Base-by-base conservation (phyloP, 2,113 vertebrate genomes). In the Apaloderma vittatum region DNA sequence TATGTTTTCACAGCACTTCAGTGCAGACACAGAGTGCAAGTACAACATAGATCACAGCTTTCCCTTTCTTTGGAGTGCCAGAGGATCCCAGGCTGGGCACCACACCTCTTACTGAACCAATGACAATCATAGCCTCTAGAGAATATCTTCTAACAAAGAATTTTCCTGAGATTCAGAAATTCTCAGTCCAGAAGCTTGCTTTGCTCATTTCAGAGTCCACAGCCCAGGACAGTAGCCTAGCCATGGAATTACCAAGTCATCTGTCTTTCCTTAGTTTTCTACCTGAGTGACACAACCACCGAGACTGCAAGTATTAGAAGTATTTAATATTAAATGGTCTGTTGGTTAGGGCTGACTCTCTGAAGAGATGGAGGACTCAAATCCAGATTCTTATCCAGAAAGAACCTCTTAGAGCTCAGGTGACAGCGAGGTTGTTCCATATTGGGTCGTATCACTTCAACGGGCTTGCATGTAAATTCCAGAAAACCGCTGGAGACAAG, bases 161-260 rank as follows among this genome's bases (percentile, higher is more conserved):
- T 85, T 55, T 46, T 55, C 27, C 34, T 23, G 54, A 51, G 9
- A 40, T 32, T 45, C 13, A 63, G 58, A 55, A 76, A n/a, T 15
- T 34, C 66, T 34, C 32, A 7, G 7, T 36, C 78, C 11, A 61
- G 27, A 40, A 68, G 14, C 18, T 49, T 48, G 15, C n/a, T 84
- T 49, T 51, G 32, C 36, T 34, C 19, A 22, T 43, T 70, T 68
- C 54, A 30, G 61, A 66, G 63, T 7, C n/a, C 29, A 12, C 34
- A 76, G 70, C 26, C 26, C 62, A 43, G 55, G 58, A 10, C 43
- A 22, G 51, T 19, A 59, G 37, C 37, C 15, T 15, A 23, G 29
- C 12, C 6, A 5, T 0, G 0, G 22, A 27, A 22, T 3, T 7
- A 5, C 16, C 3, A 11, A 30, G 21, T n/a, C 8, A 1, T 30